Conservation (phyloP, 64 coral and sea anemone genomes). For the Catalaphyllia jardinei region DNA sequence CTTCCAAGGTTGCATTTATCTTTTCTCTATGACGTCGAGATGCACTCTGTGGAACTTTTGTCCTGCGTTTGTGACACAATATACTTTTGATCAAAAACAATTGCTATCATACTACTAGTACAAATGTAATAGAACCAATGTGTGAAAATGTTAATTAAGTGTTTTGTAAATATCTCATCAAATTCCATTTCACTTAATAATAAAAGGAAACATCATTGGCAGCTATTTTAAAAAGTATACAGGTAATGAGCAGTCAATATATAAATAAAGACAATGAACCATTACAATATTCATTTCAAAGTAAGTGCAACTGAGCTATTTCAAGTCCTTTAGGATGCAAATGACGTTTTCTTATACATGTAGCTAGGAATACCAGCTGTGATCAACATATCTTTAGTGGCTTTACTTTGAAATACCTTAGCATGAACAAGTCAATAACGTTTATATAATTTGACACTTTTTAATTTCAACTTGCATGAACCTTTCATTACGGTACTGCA, state of each 20-base stretch:
- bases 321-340: background rate
- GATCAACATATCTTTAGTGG: background rate
- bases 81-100: background rate
- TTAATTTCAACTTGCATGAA: background rate
- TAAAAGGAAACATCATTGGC: background rate
- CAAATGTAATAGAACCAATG: no score
- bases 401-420: background rate
- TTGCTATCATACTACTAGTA: no score
- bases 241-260: background rate
- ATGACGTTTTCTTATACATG: background rate
- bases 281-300: background rate
- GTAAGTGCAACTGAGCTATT: background rate
- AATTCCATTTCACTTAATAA: no score
- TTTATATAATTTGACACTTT: background rate
- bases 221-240: background rate
- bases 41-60: constrained; percentile 51
- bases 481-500: background rate
- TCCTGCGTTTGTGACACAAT: constrained; percentile 9
- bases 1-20: constrained; percentile 81
- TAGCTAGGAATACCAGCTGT: background rate
- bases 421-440: background rate
- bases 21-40: constrained; percentile 92
- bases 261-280: background rate
- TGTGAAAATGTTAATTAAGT: no score
- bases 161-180: no score